Percentiles rank a stretch among this genome's conserved stretches.
phyloP scores from a whole-genome alignment of 2,113 vertebrate genomes.

The Pterophyllum scalare region DNA sequence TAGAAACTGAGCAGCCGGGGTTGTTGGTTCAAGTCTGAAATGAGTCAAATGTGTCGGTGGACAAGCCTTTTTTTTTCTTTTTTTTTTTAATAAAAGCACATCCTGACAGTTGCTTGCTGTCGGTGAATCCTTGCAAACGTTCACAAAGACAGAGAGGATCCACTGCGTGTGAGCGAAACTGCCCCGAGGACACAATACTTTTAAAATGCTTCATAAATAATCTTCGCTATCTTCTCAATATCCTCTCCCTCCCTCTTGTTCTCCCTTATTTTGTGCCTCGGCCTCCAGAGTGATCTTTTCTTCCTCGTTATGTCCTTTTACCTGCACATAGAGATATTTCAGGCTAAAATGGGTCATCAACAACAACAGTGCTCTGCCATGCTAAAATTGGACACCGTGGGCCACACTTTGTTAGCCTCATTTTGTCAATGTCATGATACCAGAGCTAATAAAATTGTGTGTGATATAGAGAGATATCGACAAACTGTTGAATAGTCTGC shows the following conservation, averaged over 20 bases:
- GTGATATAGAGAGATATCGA: not conserved
- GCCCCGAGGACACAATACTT: not conserved
- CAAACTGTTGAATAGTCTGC: not conserved
- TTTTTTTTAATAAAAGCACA: not conserved
- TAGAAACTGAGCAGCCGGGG: not conserved
- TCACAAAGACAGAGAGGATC: not conserved
- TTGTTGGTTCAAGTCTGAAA: not conserved
- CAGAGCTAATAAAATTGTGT: not conserved
- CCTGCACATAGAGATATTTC: constrained; percentile 1
- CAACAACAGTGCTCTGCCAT: constrained; percentile 7
- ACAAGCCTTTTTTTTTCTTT: not conserved
- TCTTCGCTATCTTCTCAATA: constrained; percentile 8
- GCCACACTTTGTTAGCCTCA: constrained; percentile 8
- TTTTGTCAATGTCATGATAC: not conserved
- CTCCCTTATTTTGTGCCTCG: no score
- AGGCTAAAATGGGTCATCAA: constrained; percentile 40
- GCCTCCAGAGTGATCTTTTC: not conserved
- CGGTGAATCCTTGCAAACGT: not conserved
- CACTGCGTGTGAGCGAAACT: constrained; percentile 8
- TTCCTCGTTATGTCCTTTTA: not conserved
- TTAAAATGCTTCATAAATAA: constrained; percentile 1
- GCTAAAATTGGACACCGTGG: constrained; percentile 36
- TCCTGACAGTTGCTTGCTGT: not conserved
- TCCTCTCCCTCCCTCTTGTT: not conserved
- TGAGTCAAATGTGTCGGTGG: not conserved